These are phyloP conservation scores for Agrochola lota DNA, from an alignment of 2,888 invertebrate genomes.

Conservation along the genomic window DNA sequence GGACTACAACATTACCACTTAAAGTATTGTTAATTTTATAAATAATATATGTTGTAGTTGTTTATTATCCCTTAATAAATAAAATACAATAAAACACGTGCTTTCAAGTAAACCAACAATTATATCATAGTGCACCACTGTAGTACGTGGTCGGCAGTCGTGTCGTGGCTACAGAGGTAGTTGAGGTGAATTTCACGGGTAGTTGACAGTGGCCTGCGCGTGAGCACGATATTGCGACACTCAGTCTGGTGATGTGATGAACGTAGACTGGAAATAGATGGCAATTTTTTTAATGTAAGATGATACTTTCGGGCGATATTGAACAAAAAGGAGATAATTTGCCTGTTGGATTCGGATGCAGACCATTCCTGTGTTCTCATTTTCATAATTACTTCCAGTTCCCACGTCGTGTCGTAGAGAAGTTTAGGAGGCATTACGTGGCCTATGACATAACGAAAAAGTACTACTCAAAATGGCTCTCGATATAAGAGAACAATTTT, in stretches of 20 bases:
- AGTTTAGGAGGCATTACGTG: too few species aligned
- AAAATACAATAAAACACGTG: background rate
- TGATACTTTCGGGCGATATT: background rate
- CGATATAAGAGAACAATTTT: background rate
- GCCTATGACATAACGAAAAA: too few species aligned
- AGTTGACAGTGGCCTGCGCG: conserved; percentile 66
- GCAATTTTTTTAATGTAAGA: background rate
- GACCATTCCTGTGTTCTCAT: background rate
- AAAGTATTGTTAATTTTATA: too few species aligned
- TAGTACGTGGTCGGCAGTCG: conserved; percentile 36
- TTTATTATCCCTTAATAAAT: too few species aligned
- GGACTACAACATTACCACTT: too few species aligned
- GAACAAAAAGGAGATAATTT: background rate
- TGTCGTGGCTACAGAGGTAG: conserved; percentile 37
- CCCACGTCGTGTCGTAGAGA: background rate
- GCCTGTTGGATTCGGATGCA: background rate
- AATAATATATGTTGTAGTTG: too few species aligned
- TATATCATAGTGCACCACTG: conserved; percentile 30
- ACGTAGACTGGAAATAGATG: conserved; percentile 5
- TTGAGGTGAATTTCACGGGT: conserved; percentile 71
- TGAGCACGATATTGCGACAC: conserved; percentile 55
- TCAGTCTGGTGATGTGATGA: conserved; percentile 13
- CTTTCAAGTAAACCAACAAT: conserved; percentile 19
- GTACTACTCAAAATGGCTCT: too few species aligned
- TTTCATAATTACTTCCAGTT: background rate